Base-by-base conservation (phyloP, 2,113 vertebrate genomes). In the Dasyornis broadbenti region DNA sequence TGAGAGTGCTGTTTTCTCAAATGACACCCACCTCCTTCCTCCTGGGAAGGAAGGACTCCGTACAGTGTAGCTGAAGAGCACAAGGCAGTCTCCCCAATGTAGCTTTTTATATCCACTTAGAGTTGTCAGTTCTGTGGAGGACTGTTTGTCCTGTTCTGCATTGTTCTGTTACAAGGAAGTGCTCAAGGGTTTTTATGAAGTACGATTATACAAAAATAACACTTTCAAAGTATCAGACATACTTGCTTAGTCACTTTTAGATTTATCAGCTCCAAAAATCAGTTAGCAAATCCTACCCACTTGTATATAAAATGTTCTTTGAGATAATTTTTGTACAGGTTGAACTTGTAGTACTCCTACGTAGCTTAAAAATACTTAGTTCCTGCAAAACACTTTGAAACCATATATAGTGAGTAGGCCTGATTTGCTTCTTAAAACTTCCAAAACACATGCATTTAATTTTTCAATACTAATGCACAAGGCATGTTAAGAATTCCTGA, bases 261-360 rank as follows among this genome's bases (percentile, higher is more conserved):
- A 30, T 81, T 76, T 63, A 61, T 79, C 52, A 44, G 0, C 49
- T 90, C 64, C 27, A 81, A 75, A 90, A 92, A 44, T 78, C 59
- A 75, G 35, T 81, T 82, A 75, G 57, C 39, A 61, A 6, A 57
- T 93, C 45, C 83, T 92, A 22, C 77, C 92, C 52, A 59, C 82
- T 94, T 40, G 15, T 56, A 68, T 60, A 9, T 44, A 82, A 45
- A 40, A 69, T 77, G 59, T 69, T 92, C 92, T 82, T 89, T 82
- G 77, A 86, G 77, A 64, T 84, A 75, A 72, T 84, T 91, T 96
- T 91, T 84, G 28, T 57, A 45, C 64, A 31, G 22, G 61, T 82
- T 78, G 86, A 92, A 59, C 77, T 69, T 72, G 73, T 84, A 82
- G 42, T 87, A 77, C 76, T 93, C 91, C 94, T 90, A 86, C 77